phyloP scores from a whole-genome alignment of 92 coral and sea anemone genomes.

The Palythoa grandiflora region DNA sequence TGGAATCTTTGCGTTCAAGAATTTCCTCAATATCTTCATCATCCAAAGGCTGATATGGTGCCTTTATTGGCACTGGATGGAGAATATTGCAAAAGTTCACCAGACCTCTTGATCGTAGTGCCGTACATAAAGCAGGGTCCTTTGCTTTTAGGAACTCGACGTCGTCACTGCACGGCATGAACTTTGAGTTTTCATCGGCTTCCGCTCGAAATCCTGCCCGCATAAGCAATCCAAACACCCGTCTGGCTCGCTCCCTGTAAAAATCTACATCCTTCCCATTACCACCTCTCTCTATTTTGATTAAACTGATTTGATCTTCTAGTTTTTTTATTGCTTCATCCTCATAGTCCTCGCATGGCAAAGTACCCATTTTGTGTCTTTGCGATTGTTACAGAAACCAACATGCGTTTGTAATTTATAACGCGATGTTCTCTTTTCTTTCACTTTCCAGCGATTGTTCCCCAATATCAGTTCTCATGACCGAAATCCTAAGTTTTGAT shows the following conservation, averaged over 20 bases:
- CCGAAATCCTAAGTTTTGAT: no score
- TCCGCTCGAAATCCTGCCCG: constrained; percentile 12
- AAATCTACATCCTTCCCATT: no score
- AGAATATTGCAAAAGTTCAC: constrained; percentile 12
- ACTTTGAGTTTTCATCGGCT: background rate
- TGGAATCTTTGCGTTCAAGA: constrained; percentile 21
- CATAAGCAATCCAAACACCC: constrained; percentile 27
- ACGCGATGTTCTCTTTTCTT: no score
- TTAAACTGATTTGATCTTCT: no score
- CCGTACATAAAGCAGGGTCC: constrained; percentile 20
- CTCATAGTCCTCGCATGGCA: no score
- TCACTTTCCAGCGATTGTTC: no score
- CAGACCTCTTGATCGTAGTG: constrained; percentile 11
- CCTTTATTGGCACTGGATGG: background rate
- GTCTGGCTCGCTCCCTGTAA: background rate
- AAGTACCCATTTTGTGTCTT: no score
- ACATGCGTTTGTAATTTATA: no score
- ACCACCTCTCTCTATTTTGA: no score
- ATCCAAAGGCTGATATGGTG: background rate
- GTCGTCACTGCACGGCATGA: constrained; percentile 29
- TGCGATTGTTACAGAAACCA: no score
- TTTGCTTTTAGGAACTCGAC: constrained; percentile 16
- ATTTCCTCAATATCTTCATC: background rate
- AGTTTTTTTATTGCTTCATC: no score
- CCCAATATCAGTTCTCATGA: no score